Conservation (phyloP, 2,888 invertebrate species). For the Stenodera caucasica region DNA sequence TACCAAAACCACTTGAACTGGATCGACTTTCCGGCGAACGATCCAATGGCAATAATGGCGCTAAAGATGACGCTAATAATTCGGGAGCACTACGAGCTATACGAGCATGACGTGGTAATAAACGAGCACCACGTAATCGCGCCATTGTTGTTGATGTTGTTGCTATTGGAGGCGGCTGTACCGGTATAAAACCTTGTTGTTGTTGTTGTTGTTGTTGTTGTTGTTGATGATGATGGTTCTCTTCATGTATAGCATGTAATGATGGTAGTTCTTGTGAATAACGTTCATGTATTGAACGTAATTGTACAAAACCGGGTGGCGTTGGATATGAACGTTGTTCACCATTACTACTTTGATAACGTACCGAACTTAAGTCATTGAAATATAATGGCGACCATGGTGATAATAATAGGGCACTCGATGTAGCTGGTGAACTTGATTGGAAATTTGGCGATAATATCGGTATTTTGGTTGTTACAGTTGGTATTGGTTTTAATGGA, state of each 20-base stretch:
- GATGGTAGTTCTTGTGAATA: slow-evolving; percentile 76
- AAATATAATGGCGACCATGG: slow-evolving; percentile 77
- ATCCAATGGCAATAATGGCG: slow-evolving; percentile 65
- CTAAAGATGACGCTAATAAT: slow-evolving; percentile 66
- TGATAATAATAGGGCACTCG: slow-evolving; percentile 62
- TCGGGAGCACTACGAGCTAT: slow-evolving; percentile 70
- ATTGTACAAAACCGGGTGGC: slow-evolving; percentile 69
- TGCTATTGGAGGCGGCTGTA: slow-evolving; percentile 57
- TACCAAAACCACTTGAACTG: slow-evolving; percentile 88
- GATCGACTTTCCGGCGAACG: slow-evolving; percentile 87
- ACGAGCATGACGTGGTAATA: slow-evolving; percentile 67
- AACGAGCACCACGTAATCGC: slow-evolving; percentile 65
- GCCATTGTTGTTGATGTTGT: slow-evolving; percentile 42
- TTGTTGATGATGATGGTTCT: slow-evolving; percentile 45
- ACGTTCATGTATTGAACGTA: slow-evolving; percentile 66
- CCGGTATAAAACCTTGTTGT: slow-evolving; percentile 63
- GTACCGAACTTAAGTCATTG: slow-evolving; percentile 85
- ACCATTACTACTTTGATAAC: slow-evolving; percentile 61
- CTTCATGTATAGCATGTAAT: slow-evolving; percentile 71
- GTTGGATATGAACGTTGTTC: slow-evolving; percentile 67
- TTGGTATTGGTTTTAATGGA: slow-evolving; percentile 50
- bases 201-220: slow-evolving; percentile 51
- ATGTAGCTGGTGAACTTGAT: slow-evolving; percentile 68
- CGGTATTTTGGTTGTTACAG: slow-evolving; percentile 49
- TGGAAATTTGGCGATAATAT: slow-evolving; percentile 62